A percentile compares a stretch with the other conserved stretches of the same genome.
Evolutionary conservation across 2,797 vertebrate genomes (phyloP).

Genomic region (Etheostoma nigrum): DNA sequence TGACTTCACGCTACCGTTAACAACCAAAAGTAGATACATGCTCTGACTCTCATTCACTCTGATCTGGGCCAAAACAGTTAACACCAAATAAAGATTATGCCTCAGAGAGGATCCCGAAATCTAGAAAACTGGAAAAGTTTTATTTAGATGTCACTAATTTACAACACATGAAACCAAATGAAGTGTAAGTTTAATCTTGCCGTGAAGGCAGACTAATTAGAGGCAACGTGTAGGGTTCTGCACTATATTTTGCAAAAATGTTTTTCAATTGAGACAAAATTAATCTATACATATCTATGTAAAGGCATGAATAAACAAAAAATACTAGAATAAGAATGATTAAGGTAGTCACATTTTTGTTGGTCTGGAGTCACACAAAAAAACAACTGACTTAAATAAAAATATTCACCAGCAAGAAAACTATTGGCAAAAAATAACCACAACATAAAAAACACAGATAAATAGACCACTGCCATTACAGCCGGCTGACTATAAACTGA

Average conservation of each 20-base stretch:
- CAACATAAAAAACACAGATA: conserved; percentile 1
- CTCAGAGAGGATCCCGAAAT: conserved; percentile 7
- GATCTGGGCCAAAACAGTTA: conserved; percentile 1
- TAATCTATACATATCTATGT: neutral
- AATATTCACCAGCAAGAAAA: conserved; percentile 12
- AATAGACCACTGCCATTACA: neutral
- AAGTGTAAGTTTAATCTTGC: conserved; percentile 19
- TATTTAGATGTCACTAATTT: conserved; percentile 20
- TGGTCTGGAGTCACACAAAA: neutral
- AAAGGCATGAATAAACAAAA: neutral
- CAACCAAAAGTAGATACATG: neutral
- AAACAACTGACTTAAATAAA: neutral
- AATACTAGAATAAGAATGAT: neutral
- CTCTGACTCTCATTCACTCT: neutral
- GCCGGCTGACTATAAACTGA: conserved; percentile 4
- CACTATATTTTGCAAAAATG: neutral
- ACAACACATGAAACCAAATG: conserved; percentile 7
- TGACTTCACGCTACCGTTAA: neutral
- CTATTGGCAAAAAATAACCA: conserved; percentile 8
- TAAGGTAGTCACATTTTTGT: neutral
- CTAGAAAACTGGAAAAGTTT: conserved; percentile 23
- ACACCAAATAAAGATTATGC: conserved; percentile 10
- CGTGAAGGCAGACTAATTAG: conserved; percentile 1
- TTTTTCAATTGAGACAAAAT: neutral
- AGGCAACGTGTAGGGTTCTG: neutral